Base-by-base conservation (phyloP, 2,797 vertebrate genomes). In the Cichlasoma orientale region DNA sequence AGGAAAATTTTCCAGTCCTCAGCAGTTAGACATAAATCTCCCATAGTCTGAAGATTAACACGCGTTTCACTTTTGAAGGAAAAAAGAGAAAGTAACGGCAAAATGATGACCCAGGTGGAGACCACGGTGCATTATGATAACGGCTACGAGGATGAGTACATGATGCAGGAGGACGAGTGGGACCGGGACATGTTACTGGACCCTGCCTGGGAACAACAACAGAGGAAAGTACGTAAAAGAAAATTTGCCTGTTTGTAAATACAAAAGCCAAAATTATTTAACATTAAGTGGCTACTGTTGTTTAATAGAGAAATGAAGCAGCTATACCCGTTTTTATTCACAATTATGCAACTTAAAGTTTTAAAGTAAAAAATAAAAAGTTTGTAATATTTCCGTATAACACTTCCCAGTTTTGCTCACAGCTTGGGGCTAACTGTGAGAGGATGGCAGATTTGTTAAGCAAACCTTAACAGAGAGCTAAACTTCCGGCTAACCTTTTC, bases 181-280 rank as follows among this genome's bases (percentile, higher is more conserved):
- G 98, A 99, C 96, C 94, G 98, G 92, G 98, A 99, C 93, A 95
- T 99, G 93, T 94, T 99, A 18, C 95, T 99, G 90, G 98, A 99
- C 92, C 98, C 98, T 1, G 98, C 98, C 80, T 99, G 98, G 98
- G 98, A 99, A 89, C 99, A 99, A 87, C 98, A 99, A 91, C 98
- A 99, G 90, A 96, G 98, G 91, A 99, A 99, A 96, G 98, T 99
- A 84, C 89, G 91, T 96, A 76, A 82, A 92, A 76, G 4, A 18
- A 50, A 7, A n/a, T 21, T 36, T 3, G 1, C 3, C 7, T 7
- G 1, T 58, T 70, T 27, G 16, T 66, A 2, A 66, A 14, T 44
- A 27, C 9, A 27, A 66, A 47, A 27, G 61, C 23, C 4, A 12
- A 19, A 66, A 66, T 9, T 52, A 47, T 29, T 56, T 2, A n/a